A percentile compares a stretch with the other conserved stretches of the same genome.
Evolutionary conservation across 1,140 invertebrate species (phyloP).

Genomic region (Pseudoatta argentina): DNA sequence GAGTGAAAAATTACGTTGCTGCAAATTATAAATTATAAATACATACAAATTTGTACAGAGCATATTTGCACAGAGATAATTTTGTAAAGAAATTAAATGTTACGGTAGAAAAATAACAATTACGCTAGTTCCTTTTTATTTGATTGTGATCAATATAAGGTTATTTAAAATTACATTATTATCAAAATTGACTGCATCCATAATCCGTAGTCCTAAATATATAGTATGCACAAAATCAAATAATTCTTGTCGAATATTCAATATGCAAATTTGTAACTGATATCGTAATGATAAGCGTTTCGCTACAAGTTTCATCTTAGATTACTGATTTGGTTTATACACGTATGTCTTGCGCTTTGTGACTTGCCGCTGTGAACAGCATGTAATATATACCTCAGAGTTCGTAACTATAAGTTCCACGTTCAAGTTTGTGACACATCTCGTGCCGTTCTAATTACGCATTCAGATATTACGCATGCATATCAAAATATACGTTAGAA

Average conservation of each 20-base stretch:
- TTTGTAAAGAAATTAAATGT: background rate
- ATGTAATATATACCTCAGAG: background rate
- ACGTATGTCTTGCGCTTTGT: background rate
- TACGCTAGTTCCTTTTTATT: background rate
- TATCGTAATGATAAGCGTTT: background rate
- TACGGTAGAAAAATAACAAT: background rate
- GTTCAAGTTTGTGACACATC: slow-evolving; percentile 26
- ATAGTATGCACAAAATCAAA: background rate
- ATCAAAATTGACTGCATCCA: background rate
- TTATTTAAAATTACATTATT: background rate
- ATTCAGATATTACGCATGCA: slow-evolving; percentile 9
- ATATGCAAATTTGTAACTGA: background rate
- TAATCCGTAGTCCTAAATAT: background rate
- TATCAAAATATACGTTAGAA: background rate
- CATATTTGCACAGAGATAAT: background rate
- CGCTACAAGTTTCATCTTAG: background rate
- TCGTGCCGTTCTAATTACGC: background rate
- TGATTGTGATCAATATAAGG: background rate
- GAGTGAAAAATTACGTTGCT: slow-evolving; percentile 29
- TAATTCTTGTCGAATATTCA: too few relatives aligned
- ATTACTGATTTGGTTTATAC: slow-evolving; percentile 36
- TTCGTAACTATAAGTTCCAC: slow-evolving; percentile 25
- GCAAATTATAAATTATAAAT: slow-evolving; percentile 30
- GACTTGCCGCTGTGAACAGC: background rate
- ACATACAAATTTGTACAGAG: background rate